Evolutionary conservation across 1,140 invertebrate genomes (phyloP).

Genomic region (roundworm (Caenorhabditis elegans)): DNA sequence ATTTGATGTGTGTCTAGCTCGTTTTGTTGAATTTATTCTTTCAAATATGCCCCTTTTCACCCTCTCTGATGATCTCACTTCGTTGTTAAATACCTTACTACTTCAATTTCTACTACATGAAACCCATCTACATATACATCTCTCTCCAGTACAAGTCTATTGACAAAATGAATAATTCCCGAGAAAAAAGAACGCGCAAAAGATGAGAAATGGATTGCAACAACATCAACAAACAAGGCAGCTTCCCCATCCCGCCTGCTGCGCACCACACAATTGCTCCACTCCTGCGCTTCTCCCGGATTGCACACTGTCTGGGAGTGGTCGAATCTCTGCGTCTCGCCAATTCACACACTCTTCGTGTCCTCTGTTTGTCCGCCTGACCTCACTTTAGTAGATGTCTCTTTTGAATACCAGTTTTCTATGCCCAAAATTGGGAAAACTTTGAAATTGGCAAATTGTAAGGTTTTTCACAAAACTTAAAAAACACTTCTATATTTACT

Average conservation of each 20-base stretch:
- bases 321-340: background rate
- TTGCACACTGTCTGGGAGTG: constrained; percentile 8
- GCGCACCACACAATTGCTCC: background rate
- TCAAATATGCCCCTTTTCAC: no score
- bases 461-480: no score
- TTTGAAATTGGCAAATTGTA: no score
- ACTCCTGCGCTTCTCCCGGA: background rate
- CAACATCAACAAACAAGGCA: constrained; percentile 14
- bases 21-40: no score
- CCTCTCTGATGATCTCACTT: no score
- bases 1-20: no score
- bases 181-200: background rate
- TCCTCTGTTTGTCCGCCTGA: background rate
- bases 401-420: background rate
- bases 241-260: no score
- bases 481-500: no score
- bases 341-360: background rate
- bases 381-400: background rate
- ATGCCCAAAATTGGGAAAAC: background rate
- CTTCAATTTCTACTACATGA: no score
- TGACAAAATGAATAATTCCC: background rate
- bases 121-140: no score
- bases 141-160: no score
- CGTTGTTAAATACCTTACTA: no score
- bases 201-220: background rate